These are phyloP conservation scores for Lutraria lutraria DNA, from an alignment of 2,888 invertebrate genomes.

Conservation along the genomic window DNA sequence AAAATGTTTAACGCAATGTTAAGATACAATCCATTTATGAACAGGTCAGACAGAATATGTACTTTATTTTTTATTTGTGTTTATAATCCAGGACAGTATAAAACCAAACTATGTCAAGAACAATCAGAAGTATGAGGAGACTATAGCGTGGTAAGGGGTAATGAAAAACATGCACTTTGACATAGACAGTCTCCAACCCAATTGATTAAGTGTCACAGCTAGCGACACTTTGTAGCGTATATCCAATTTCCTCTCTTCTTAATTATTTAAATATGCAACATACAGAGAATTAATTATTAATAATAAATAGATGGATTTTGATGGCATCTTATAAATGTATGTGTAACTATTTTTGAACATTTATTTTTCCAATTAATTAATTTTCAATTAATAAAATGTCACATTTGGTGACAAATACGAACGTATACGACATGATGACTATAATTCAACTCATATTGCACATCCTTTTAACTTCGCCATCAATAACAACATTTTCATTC, in stretches of 20 bases:
- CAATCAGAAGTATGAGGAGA: too few species aligned
- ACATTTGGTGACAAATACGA: conserved; percentile 22
- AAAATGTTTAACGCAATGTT: too few species aligned
- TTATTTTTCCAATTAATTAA: conserved; percentile 30
- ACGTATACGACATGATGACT: not conserved
- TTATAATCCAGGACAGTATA: too few species aligned
- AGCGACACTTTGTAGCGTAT: not conserved
- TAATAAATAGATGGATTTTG: not conserved
- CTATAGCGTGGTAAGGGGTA: not conserved
- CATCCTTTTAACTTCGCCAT: not conserved
- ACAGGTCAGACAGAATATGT: too few species aligned
- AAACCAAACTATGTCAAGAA: too few species aligned
- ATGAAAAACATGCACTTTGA: not conserved
- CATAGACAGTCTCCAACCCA: not conserved
- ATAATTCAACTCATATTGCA: not conserved
- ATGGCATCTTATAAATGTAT: not conserved
- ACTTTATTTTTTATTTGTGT: too few species aligned
- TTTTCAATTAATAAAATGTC: conserved; percentile 31
- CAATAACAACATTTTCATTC: conserved; percentile 18
- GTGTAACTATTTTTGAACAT: conserved; percentile 22
- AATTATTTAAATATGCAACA: conserved; percentile 18
- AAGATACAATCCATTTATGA: too few species aligned
- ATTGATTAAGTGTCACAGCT: conserved; percentile 5
- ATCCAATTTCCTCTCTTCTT: not conserved
- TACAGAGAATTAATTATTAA: not conserved